These are phyloP conservation scores for Alloscopus bannaensis DNA, from an alignment of 2,888 invertebrate genomes.

Conservation along the genomic window DNA sequence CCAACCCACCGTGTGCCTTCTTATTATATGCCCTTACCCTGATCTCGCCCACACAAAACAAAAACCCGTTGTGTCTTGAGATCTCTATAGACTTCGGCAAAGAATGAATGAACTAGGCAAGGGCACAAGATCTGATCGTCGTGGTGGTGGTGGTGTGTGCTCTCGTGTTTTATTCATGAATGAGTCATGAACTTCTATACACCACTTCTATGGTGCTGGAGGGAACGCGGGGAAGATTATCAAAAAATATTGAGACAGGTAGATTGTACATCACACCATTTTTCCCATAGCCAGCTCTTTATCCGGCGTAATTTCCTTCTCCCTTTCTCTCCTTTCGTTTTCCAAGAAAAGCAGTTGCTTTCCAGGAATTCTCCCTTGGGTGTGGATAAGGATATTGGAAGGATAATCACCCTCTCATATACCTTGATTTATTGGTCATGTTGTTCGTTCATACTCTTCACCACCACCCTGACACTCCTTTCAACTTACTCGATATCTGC, in stretches of 20 bases:
- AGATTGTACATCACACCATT: conserved; percentile 15
- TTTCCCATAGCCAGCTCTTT: background rate
- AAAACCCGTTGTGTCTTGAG: too few relatives aligned
- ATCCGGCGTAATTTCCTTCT: conserved; percentile 4
- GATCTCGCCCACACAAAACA: too few relatives aligned
- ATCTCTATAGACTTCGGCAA: too few relatives aligned
- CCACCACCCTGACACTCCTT: background rate
- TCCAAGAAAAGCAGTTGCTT: conserved; percentile 5
- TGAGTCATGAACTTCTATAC: too few relatives aligned
- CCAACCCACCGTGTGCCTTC: too few relatives aligned
- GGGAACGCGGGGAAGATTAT: conserved; percentile 26
- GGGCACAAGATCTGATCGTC: too few relatives aligned
- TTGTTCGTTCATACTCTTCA: background rate
- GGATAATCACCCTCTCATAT: conserved; percentile 57
- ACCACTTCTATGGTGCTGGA: too few relatives aligned
- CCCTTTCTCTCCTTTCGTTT: background rate
- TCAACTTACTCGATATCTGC: background rate
- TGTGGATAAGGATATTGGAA: background rate
- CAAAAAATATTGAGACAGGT: conserved; percentile 50
- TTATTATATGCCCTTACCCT: too few relatives aligned
- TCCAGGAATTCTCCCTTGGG: conserved; percentile 5
- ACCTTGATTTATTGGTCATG: conserved; percentile 45
- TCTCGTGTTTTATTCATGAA: too few relatives aligned
- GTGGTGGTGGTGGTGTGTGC: too few relatives aligned
- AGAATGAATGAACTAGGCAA: too few relatives aligned